A percentile compares a stretch with the other conserved stretches of the same genome.
These are phyloP conservation scores for Embiotoca jacksoni DNA, from an alignment of 2,113 vertebrate genomes.

Conservation along the genomic window DNA sequence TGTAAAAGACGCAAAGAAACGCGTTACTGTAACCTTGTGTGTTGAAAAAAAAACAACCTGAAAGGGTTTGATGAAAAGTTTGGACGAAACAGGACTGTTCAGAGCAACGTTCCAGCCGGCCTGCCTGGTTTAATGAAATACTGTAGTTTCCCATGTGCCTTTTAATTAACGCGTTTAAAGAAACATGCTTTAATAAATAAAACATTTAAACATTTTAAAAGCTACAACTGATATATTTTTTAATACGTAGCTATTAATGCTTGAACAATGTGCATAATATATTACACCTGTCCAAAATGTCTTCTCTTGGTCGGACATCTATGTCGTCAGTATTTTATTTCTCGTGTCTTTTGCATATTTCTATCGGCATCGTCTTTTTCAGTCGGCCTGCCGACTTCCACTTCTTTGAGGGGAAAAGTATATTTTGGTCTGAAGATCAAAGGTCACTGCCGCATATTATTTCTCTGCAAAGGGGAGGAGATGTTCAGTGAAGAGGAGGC, in stretches of 20 bases:
- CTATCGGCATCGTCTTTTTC: neutral
- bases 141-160: slow-evolving; percentile 74
- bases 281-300: slow-evolving; percentile 40
- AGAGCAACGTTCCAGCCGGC: neutral
- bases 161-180: slow-evolving; percentile 61
- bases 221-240: slow-evolving; percentile 49
- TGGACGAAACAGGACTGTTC: too few relatives aligned
- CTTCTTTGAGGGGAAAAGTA: neutral
- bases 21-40: slow-evolving; percentile 49
- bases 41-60: neutral
- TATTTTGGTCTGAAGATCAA: neutral
- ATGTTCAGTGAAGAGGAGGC: slow-evolving; percentile 17
- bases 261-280: slow-evolving; percentile 62
- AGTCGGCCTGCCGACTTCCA: neutral
- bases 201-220: slow-evolving; percentile 55
- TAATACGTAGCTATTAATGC: slow-evolving; percentile 40
- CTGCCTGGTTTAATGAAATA: slow-evolving; percentile 27
- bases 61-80: too few relatives aligned
- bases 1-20: slow-evolving; percentile 55
- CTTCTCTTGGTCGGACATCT: neutral
- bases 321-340: too few relatives aligned
- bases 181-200: slow-evolving; percentile 66
- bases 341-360: neutral
- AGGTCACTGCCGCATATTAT: neutral
- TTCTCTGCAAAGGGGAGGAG: slow-evolving; percentile 39